Evolutionary conservation across 2,113 vertebrate species (phyloP), one percentile per base, ranked within the genome.

Genomic region (Otus sunia): DNA sequence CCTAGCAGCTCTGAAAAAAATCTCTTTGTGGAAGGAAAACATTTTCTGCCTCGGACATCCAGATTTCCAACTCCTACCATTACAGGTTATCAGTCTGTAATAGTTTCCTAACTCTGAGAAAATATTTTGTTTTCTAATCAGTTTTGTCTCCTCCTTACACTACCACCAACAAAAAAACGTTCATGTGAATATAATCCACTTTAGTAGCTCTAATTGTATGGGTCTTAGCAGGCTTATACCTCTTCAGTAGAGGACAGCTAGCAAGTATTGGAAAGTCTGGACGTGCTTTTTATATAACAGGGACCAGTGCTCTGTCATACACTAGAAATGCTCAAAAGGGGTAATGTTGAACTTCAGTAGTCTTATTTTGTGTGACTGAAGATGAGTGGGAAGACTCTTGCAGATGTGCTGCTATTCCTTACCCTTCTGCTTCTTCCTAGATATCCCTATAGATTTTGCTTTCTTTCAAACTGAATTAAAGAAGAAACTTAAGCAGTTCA

Each of bases 161-260:
- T 52, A 68, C 18, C 39, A 34, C 16, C 39, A 43, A 9, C 22
- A 81, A 18, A n/a, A 30, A 77, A 59, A 29, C 9, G 6, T 84
- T 86, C 60, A 45, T 1, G 0, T 81, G 76, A 91, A 49, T 45
- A 4, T 95, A 92, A 95, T 95, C 94, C 69, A 10, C 73, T 95
- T 94, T 30, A 94, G 84, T 56, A 85, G 91, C 62, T 91, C 80
- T 95, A 85, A 79, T 82, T 94, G 77, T 91, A 27, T 49, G 58
- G 78, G 77, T 91, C 87, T 96, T 82, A 96, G 90, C 53, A 82
- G 90, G 81, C 84, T 97, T 94, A 93, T 23, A 43, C 37, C 64
- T 91, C 91, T 49, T 74, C 53, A 41, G 77, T 4, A 68, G 81
- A 90, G 62, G 87, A 72, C 90, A 79, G n/a, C 36, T 29, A 85